A percentile compares a stretch with the other conserved stretches of the same genome.
Evolutionary conservation across 2,797 vertebrate species (phyloP).

Genomic region (Harpagifer antarcticus): DNA sequence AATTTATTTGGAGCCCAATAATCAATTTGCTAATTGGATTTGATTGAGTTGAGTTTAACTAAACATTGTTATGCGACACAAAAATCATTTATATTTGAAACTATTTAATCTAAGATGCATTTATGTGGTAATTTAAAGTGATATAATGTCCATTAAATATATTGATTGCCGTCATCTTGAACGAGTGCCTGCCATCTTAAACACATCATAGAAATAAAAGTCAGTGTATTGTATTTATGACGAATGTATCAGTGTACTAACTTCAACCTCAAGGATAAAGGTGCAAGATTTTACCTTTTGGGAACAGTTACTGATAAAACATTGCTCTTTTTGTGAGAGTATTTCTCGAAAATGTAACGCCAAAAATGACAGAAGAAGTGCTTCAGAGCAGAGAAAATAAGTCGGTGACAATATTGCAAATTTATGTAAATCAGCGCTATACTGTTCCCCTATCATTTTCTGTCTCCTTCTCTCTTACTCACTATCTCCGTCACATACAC

Average conservation of each 20-base stretch:
- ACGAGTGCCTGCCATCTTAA: background rate
- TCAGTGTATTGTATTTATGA: background rate
- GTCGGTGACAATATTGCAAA: conserved; percentile 35
- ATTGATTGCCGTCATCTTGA: background rate
- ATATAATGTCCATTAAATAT: background rate
- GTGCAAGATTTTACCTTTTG: conserved; percentile 7
- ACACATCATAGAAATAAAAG: conserved; percentile 4
- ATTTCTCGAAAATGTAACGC: conserved; percentile 15
- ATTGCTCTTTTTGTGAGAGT: background rate
- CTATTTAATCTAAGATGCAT: background rate
- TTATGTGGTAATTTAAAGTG: background rate
- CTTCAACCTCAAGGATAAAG: background rate
- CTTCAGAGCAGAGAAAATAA: conserved; percentile 29
- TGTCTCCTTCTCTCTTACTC: conserved; percentile 42
- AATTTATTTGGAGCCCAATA: conserved; percentile 12
- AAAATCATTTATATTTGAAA: background rate
- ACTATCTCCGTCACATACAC: conserved; percentile 39
- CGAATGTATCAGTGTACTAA: background rate
- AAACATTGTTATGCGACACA: conserved; percentile 9
- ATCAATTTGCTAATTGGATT: background rate
- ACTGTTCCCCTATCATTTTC: conserved; percentile 45
- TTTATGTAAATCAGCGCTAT: conserved; percentile 56
- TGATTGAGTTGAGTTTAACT: background rate
- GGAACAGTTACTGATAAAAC: conserved; percentile 3
- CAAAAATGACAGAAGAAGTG: conserved; percentile 20